Conservation (phyloP, 2,113 vertebrate species). For the Aspidoscelis tigris region DNA sequence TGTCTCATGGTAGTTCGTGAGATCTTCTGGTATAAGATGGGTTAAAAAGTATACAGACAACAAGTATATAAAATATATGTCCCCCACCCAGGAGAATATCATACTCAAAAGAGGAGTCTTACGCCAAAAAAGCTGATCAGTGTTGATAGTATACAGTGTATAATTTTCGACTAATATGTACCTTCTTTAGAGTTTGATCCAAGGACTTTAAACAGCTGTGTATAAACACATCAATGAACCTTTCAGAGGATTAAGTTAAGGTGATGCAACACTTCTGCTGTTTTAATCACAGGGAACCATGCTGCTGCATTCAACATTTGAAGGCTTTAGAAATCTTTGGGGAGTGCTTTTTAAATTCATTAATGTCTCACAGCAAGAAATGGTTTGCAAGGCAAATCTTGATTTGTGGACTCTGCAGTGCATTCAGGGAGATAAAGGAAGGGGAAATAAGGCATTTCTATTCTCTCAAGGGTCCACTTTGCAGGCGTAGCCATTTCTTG, state of each 20-base stretch:
- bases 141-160: background rate
- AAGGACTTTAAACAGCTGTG: background rate
- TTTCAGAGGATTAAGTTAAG: background rate
- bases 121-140: background rate
- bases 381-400: conserved; percentile 39
- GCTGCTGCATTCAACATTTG: conserved; percentile 57
- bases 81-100: too few species aligned
- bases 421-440: background rate
- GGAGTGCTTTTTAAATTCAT: conserved; percentile 16
- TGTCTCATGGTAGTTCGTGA: too few species aligned
- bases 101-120: too few species aligned
- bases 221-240: background rate
- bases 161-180: background rate
- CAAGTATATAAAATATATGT: too few species aligned
- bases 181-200: background rate
- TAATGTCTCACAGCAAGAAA: conserved; percentile 59
- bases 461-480: background rate
- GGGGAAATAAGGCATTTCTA: background rate
- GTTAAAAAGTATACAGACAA: too few species aligned
- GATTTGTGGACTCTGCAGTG: background rate
- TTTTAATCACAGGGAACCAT: conserved; percentile 4
- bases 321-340: conserved; percentile 39
- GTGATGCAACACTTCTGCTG: fast-evolving
- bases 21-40: too few species aligned
- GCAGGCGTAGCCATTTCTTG: conserved; percentile 67